Conservation (phyloP, 2,113 vertebrate species). For the Numida meleagris region DNA sequence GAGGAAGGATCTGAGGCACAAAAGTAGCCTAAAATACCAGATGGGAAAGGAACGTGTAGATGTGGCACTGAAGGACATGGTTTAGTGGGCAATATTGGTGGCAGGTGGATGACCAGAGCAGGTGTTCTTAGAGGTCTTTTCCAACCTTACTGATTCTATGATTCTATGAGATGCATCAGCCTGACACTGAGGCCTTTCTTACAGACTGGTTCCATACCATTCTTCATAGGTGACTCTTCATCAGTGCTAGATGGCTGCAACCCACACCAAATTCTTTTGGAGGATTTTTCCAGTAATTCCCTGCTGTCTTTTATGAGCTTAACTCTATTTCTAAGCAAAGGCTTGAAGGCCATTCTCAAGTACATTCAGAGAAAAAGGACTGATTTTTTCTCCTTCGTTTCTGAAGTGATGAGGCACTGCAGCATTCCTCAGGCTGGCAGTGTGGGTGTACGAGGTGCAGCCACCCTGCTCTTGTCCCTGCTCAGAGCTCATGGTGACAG, state of each 20-base stretch:
- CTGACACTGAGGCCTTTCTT: neutral
- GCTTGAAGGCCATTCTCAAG: neutral
- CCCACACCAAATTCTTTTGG: neutral
- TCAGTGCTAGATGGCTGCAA: neutral
- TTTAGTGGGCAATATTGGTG: no score
- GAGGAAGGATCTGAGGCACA: neutral
- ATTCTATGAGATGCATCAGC: neutral
- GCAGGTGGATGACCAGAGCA: no score
- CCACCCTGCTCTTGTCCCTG: neutral
- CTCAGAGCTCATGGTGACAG: neutral
- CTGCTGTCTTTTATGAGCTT: slow-evolving; percentile 16
- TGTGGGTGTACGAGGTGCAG: neutral
- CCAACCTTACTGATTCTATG: no score
- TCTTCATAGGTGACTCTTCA: neutral
- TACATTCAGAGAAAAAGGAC: neutral
- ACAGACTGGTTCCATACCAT: accelerated
- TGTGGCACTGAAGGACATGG: no score
- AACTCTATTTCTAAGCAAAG: slow-evolving; percentile 13
- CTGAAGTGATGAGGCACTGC: neutral
- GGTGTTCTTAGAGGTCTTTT: no score
- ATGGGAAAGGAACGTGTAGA: neutral
- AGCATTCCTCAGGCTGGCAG: neutral
- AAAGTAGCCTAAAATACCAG: neutral
- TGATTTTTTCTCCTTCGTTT: neutral
- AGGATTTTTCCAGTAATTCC: slow-evolving; percentile 2